Evolutionary conservation across 2,888 invertebrate species (phyloP), one percentile per base, ranked within the genome.

Genomic region (Oxycera nigricornis): DNA sequence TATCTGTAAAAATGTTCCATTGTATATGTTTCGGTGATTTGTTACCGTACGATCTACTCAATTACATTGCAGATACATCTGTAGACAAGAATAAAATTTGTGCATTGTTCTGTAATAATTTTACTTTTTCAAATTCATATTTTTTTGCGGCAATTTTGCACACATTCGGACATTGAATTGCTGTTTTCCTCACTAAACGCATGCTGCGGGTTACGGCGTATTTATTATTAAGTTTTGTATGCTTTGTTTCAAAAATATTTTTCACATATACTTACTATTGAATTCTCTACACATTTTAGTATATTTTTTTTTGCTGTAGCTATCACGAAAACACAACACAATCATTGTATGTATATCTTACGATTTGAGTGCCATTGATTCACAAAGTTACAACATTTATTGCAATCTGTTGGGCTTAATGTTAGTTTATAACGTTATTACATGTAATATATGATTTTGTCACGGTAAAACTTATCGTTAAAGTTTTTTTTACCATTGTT

Each of bases 61-160:
- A n/a, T 46, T 46, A 46, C 14, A 11, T n/a, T 46, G 14, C 46
- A 46, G 14, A 14, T 11, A 26, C 14, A 30, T 68, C 52, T 70
- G 70, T 70, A 52, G 52, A 70, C 52, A 70, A 28, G 70, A 70
- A 20, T 70, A 70, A 70, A 70, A 70, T 70, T 70, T 70, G 70
- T 70, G 70, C 70, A 70, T 30, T 52, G 28, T 41, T 67, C 24
- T 67, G 26, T 67, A 41, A 46, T 67, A 9, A 22, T 55, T 9
- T 24, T 4, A 7, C 9, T 55, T 55, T 22, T 20, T 22, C 14
- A 2, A 22, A 24, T 24, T 20, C n/a, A n/a, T 24, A 55, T 55
- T 55, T 55, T 24, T 11, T n/a, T 26, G 26, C 17, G 24, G n/a
- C n/a, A n/a, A n/a, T 6, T 59, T 59, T 28, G n/a, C n/a, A n/a